A percentile compares a stretch with the other conserved stretches of the same genome.
Conservation (phyloP, 2,888 invertebrate species). For the Pachycephus smyrnensis region DNA sequence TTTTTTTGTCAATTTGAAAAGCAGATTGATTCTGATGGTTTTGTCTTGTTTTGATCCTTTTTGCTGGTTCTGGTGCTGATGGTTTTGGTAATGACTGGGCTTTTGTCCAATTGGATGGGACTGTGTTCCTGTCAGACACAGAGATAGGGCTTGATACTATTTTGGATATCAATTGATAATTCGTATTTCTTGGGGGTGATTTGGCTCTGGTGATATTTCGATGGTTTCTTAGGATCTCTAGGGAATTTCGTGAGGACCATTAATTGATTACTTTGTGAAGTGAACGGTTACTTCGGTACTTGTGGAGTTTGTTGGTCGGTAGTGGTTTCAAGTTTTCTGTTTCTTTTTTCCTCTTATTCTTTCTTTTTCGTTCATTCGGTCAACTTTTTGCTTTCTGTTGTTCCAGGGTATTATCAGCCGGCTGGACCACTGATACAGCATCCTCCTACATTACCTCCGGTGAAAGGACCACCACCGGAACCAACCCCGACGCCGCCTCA, state of each 20-base stretch:
- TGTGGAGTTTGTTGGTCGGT: neutral
- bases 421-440: conserved; percentile 85
- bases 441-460: conserved; percentile 66
- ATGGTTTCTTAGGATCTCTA: neutral
- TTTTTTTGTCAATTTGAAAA: too few species aligned
- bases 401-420: conserved; percentile 90
- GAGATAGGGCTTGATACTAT: neutral
- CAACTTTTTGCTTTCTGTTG: conserved; percentile 26
- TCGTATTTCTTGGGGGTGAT: neutral
- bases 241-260: neutral
- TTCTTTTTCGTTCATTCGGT: neutral
- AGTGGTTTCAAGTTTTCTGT: neutral
- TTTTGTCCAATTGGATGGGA: neutral
- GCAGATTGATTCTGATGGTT: neutral
- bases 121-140: neutral
- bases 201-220: neutral
- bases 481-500: conserved; percentile 65
- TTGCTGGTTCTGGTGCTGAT: neutral
- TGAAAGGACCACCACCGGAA: conserved; percentile 61
- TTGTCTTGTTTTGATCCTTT: neutral
- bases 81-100: neutral
- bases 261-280: neutral
- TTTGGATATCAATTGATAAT: neutral
- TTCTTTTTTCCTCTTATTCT: neutral
- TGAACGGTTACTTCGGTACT: neutral